Base-by-base conservation (phyloP, 2,113 vertebrate species). In the Psettodes erumei region DNA sequence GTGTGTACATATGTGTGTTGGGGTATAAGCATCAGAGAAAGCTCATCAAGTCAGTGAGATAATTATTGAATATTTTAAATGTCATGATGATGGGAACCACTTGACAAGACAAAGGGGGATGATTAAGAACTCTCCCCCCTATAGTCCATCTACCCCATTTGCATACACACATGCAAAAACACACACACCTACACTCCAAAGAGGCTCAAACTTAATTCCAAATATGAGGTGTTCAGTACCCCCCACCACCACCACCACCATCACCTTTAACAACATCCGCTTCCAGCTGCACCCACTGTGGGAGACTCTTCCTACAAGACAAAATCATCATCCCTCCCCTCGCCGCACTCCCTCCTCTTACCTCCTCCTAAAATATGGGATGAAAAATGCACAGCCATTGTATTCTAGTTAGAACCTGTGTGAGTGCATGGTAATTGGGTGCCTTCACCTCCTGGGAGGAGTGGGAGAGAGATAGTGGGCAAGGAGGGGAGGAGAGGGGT, bases 31-130 rank as follows among this genome's bases (percentile, higher is more conserved):
- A 32, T 75, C 65, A 61, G 55, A 50, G 77, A 91, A 93, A 90
- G 85, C 91, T 94, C 92, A 93, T 94, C 93, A 94, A 92, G 87
- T 91, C 86, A 88, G 86, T 72, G 73, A 91, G 90, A 91, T 95
- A 95, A 95, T 96, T 96, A 95, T 95, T 94, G 92, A 93, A 94
- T 94, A 94, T 93, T 95, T 95, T 94, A 95, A 95, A 96, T 95
- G 94, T 94, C 94, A 95, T 93, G 90, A 88, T 93, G 94, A 92
- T 91, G 91, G 93, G 92, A 93, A 86, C 86, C 90, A 90, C 90
- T 94, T 95, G 93, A 94, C 94, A 94, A 65, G 85, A 91, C 88
- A 89, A 92, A 88, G 82, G 84, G 69, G 86, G 47, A 55, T 94
- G 92, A 94, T 94, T 95, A 94, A 93, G 87, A 92, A 88, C 84